Base-by-base conservation (phyloP, 2,888 invertebrate species). In the Acronicta psi region DNA sequence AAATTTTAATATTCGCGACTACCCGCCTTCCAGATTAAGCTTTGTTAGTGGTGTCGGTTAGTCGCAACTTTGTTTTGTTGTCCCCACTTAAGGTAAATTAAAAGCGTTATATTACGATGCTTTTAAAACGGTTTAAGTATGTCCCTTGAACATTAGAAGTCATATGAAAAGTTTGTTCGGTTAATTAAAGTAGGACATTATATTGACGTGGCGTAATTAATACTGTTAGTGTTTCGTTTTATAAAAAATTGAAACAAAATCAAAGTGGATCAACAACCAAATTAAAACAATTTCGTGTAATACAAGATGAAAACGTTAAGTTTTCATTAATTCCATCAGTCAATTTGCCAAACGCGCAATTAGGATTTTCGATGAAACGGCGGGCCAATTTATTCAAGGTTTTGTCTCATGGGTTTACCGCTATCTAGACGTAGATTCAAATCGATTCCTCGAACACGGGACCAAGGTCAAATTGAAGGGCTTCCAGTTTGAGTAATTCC, bases 1-100 rank as follows among this genome's bases (percentile, higher is more conserved):
- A 67, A 64, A 76, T 76, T 78, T 69, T 73, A 78, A 78, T 78
- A 72, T 75, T 74, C 62, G 64, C 64, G 59, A 60, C 63, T 66
- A 63, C 62, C 66, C 62, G 54, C 65, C 68, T 61, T 68, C 34
- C 43, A 61, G 65, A 73, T 75, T 75, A 73, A 50, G 25, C 46
- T 62, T 23, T 60, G 53, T 61, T 61, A 71, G 67, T 55, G 66
- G 62, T 54, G 45, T 61, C 59, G 57, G 52, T 55, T 62, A 47
- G 51, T 57, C 25, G 11, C 41, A 50, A 55, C 59, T 61, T 64
- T 36, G 41, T 42, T 9, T 51, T 42, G 49, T 52, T 63, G 44
- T 47, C 55, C 44, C 44, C 43, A 47, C 14, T 55, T 37, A 34
- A 45, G 40, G 38, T 7, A 47, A 58, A 50, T 53, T 36, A 58